Conservation (phyloP, 2,113 vertebrate genomes). For the Cariama cristata region DNA sequence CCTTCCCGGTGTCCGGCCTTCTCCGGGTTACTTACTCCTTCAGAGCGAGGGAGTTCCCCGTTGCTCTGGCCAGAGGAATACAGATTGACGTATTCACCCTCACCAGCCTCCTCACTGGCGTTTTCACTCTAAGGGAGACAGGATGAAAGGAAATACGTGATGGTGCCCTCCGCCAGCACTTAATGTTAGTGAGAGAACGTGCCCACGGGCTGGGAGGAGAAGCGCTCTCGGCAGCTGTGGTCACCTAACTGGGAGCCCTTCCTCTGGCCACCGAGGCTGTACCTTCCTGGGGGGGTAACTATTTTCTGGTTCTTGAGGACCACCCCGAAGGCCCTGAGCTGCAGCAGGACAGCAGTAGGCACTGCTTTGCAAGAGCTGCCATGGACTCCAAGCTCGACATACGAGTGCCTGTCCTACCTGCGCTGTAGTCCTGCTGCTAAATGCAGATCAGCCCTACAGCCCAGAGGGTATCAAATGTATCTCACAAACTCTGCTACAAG, state of each 20-base stretch:
- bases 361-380: background rate
- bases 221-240: background rate
- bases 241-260: background rate
- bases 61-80: constrained; percentile 92
- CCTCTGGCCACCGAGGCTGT: background rate
- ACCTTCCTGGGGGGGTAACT: background rate
- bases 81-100: constrained; percentile 96
- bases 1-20: background rate
- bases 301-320: background rate
- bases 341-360: background rate
- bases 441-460: background rate
- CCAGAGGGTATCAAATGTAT: background rate
- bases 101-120: constrained; percentile 90
- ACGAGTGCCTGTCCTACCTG: background rate
- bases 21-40: constrained; percentile 88
- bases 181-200: background rate
- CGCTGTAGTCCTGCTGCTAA: background rate
- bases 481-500: background rate
- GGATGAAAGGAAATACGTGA: constrained; percentile 75
- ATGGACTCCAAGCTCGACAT: background rate
- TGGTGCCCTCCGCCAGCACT: background rate
- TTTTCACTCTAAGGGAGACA: constrained; percentile 90
- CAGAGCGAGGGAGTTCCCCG: constrained; percentile 85
- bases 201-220: background rate
- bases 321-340: background rate